Base-by-base conservation (phyloP, 35 echinoderm and acorn worm species). In the Apostichopus parvimensis region DNA sequence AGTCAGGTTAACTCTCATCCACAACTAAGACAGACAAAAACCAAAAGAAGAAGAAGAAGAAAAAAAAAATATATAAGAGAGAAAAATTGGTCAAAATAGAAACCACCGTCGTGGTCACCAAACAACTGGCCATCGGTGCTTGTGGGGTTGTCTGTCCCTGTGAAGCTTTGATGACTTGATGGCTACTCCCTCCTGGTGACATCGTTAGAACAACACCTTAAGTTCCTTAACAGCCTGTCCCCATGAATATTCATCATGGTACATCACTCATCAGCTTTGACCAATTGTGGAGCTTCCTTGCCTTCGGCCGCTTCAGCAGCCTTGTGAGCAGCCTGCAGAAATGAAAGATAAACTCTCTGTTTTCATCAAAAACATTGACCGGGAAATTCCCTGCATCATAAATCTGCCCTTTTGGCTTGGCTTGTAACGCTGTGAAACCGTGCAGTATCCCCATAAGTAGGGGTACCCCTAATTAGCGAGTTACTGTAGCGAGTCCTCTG, bases 221-320 rank as follows among this genome's bases (percentile, higher is more conserved):
- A 45, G 34, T 18, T 68, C 18, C n/a, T 75, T 75, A 75, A 18
- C 71, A 59, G 81, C 14, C 78, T 20, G 56, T 59, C n/a, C 2
- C n/a, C 2, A 84, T 84, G 13, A 84, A 60, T 84, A 61, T 62
- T 84, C 81, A 59, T 58, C 56, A 20, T 60, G 81, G 57, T 54
- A 60, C 81, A 84, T 72, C 68, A 88, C 64, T 73, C 86, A 88
- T 72, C 86, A 88, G 86, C 86, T 59, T 92, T 88, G 11, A 98
- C 96, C 75, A 98, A 76, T 14, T 82, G 60, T 14, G 96, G 96
- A 15, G 96, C 79, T 79, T 93, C 94, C 12, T 86, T 89, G 7
- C 93, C 93, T 85, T 98, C 96, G 64, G 96, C 96, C 73, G 94
- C 96, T 65, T 95, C 94, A 18, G 95, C 95, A 52, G 96, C 96